These are phyloP conservation scores for Drosophila miranda DNA, from an alignment of 1,140 invertebrate genomes.

Conservation along the genomic window DNA sequence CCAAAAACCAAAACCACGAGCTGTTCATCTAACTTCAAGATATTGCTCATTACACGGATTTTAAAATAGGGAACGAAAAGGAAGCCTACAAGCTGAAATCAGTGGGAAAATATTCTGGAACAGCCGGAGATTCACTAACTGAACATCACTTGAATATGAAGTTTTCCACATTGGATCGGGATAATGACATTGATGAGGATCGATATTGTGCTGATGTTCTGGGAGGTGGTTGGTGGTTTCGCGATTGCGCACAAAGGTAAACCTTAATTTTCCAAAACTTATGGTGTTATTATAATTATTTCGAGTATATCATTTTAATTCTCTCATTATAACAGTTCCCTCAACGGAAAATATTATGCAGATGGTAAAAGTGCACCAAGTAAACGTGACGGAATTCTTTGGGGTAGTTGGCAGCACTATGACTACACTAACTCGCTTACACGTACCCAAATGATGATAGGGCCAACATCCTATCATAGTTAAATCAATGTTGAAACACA, in stretches of 20 bases:
- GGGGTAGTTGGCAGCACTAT: not conserved
- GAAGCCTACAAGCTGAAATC: conserved; percentile 86
- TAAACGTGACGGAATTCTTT: too few species aligned
- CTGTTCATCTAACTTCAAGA: too few species aligned
- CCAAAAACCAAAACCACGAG: too few species aligned
- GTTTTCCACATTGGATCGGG: not conserved
- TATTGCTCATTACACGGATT: conserved; percentile 66
- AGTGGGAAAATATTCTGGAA: conserved; percentile 86
- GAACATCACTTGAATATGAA: not conserved
- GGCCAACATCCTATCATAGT: too few species aligned
- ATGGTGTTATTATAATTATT: too few species aligned
- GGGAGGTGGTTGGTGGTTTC: conserved; percentile 10
- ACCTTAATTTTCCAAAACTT: too few species aligned
- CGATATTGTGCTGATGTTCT: not conserved
- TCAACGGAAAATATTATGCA: conserved; percentile 3
- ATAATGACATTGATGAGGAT: not conserved
- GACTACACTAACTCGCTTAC: too few species aligned
- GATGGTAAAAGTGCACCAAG: not conserved
- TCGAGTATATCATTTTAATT: not conserved
- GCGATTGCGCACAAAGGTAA: not conserved
- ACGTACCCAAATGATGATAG: too few species aligned
- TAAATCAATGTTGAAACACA: too few species aligned
- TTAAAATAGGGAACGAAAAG: conserved; percentile 85
- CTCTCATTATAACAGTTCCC: not conserved
- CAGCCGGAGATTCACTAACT: not conserved